Evolutionary conservation across 2,113 vertebrate species (phyloP), one percentile per base, ranked within the genome.

Genomic region (Rostratula benghalensis): DNA sequence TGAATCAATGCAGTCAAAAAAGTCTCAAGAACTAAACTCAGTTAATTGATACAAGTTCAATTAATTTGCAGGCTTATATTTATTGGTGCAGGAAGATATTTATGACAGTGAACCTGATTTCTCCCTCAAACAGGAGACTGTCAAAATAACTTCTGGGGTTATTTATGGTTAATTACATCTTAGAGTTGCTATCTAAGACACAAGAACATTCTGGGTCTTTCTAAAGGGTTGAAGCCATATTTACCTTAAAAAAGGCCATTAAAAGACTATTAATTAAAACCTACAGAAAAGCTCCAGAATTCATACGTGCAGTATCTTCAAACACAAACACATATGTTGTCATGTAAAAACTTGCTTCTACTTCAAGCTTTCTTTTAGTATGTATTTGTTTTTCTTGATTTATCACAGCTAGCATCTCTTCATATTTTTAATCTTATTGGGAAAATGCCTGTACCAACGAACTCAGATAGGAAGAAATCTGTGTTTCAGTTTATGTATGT

Each of bases 341-440:
- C 35, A 48, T 65, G 37, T 41, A 83, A 91, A 95, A 97, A 35
- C 45, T 56, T 84, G 53, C 16, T 37, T 80, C 89, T 95, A 37
- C 22, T 73, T 89, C 71, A 71, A 73, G 27, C 45, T 92, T 83
- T 89, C 57, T 82, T 95, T 91, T 77, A 87, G 30, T 57, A 57
- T 87, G 39, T 56, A 70, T 95, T 95, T 97, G 63, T 89, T 97
- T 93, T 91, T 68, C 83, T 95, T 96, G 60, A 46, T 95, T 91
- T 94, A 95, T 95, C 90, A 85, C 83, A 87, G 61, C 57, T 87
- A 69, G 20, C 87, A 89, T 95, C 92, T 94, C 82, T 95, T 95
- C 61, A 93, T 93, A 93, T 91, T 94, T 92, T 46, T 94, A 56
- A 69, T 88, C 88, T 92, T 73, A 91, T 65, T 79, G 54, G 75